Base-by-base conservation (phyloP, 2,888 invertebrate genomes). In the Phlogophora meticulosa region DNA sequence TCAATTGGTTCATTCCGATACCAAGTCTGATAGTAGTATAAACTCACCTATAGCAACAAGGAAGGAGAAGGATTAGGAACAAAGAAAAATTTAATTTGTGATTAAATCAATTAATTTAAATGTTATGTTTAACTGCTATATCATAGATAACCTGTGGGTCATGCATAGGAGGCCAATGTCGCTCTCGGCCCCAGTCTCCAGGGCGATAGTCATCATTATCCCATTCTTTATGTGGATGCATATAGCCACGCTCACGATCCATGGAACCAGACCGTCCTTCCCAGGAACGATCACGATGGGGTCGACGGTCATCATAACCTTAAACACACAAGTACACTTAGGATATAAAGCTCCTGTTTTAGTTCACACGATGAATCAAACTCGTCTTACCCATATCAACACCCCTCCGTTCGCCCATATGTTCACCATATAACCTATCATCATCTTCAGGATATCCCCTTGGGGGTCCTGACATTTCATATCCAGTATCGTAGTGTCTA, bases 251-350 rank as follows among this genome's bases (percentile, higher is more conserved):
- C 56, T 96, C 95, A 59, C 94, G 92, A 51, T 96, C 96, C 73
- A 95, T 87, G 0, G 95, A 95, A 7, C 93, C 90, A 52, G 94
- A 93, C 7, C 95, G 90, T n/a, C 95, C 93, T 73, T 96, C 96
- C 96, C 96, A 96, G 20, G 96, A 96, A 43, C 94, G 96, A 80
- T 96, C 94, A 42, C 96, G 94, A 72, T 92, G 93, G 9, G 92
- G 93, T 51, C 96, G 94, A 28, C 95, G 91, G 58, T 96, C 96
- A 68, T 96, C 96, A 82, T 95, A 96, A 72, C 94, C 95, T 90
- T 28, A 36, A 77, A 80, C 58, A 74, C 28, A 73, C 91, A 67
- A 60, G 28, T 49, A 51, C 32, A 57, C 24, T 58, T 48, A 72
- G 45, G 43, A 72, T 55, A 59, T 40, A 36, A 64, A 67, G 22